A percentile compares a stretch with the other conserved stretches of the same genome.
Conservation (phyloP, 2,113 vertebrate species). For the Phoxinus phoxinus region DNA sequence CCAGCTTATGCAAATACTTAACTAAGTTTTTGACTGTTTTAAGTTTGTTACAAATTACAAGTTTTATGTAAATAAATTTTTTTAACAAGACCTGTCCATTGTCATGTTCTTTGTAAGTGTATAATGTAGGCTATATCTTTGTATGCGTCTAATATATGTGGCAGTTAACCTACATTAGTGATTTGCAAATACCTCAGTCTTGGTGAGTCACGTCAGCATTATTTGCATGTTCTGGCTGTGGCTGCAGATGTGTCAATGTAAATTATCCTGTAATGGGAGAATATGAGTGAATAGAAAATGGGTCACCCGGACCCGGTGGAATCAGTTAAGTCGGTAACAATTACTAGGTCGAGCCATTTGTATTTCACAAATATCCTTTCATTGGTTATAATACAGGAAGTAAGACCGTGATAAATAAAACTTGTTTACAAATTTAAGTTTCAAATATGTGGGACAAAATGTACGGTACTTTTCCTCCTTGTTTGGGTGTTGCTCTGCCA, state of each 20-base stretch:
- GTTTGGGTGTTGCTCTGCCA: background rate
- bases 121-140: too few relatives aligned
- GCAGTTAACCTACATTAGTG: background rate
- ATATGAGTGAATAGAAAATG: background rate
- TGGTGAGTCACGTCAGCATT: background rate
- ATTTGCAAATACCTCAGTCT: conserved; percentile 10
- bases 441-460: background rate
- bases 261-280: background rate
- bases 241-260: background rate
- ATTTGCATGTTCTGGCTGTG: background rate
- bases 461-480: background rate
- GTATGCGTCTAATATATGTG: background rate
- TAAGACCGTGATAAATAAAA: background rate
- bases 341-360: background rate
- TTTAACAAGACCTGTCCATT: background rate
- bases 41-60: conserved; percentile 34
- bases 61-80: conserved; percentile 59
- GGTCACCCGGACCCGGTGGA: background rate
- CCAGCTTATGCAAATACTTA: conserved; percentile 32
- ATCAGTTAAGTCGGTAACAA: background rate
- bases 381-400: background rate
- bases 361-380: background rate
- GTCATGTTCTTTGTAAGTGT: background rate
- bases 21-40: conserved; percentile 33
- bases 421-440: background rate